phyloP scores from a whole-genome alignment of 1,140 invertebrate species.

The Zaprionus taronus region DNA sequence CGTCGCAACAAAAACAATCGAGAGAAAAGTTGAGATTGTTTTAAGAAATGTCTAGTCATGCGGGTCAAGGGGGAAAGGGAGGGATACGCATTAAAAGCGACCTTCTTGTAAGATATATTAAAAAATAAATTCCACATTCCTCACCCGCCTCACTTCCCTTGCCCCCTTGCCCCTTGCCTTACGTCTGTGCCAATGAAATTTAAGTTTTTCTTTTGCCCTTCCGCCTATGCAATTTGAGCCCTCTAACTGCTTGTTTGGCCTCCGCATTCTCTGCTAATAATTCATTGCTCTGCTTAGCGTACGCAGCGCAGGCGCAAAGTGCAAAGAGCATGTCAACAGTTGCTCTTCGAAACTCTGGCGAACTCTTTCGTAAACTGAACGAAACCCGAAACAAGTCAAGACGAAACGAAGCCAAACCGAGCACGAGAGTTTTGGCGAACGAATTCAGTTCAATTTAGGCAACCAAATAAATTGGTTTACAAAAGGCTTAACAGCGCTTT shows the following conservation, averaged over 20 bases:
- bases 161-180: not conserved
- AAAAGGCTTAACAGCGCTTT: not conserved
- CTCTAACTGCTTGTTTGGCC: not conserved
- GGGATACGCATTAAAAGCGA: not conserved
- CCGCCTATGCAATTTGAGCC: slow-evolving; percentile 29
- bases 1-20: slow-evolving; percentile 34
- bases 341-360: slow-evolving; percentile 27
- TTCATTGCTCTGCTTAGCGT: not conserved
- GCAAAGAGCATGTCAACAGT: not conserved
- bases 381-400: slow-evolving; percentile 27
- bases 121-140: not conserved
- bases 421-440: slow-evolving; percentile 1
- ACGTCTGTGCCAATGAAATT: slow-evolving; percentile 37
- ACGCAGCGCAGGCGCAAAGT: slow-evolving; percentile 41
- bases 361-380: slow-evolving; percentile 34
- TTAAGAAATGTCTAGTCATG: slow-evolving; percentile 3
- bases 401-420: not conserved
- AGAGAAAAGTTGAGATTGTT: slow-evolving; percentile 44
- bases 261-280: slow-evolving; percentile 11
- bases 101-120: not conserved
- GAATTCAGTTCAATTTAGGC: slow-evolving; percentile 40
- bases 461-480: slow-evolving; percentile 45
- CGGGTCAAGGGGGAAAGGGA: not conserved
- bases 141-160: not conserved
- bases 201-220: slow-evolving; percentile 25